Base-by-base conservation (phyloP, 2,797 vertebrate genomes). In the Cryptoprocta ferox region DNA sequence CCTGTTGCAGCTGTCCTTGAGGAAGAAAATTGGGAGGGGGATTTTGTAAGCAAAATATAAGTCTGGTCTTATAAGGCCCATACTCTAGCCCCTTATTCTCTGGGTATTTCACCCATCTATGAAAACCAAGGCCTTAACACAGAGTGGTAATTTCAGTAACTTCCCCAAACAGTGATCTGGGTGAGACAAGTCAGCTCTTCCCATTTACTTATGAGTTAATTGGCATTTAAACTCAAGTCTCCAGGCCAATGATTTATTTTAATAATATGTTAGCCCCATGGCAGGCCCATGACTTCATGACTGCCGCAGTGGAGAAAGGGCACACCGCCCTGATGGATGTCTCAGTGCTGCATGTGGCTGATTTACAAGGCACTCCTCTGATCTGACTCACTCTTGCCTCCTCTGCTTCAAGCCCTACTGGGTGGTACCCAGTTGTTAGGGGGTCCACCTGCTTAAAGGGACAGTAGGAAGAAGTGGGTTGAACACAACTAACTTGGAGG, bases 211-310 rank as follows among this genome's bases (percentile, higher is more conserved):
- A 93, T 91, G 63, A 89, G 97, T 96, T 97, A 97, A 98, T 98
- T 98, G 95, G 63, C 59, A 96, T 98, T 98, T 98, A 97, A 98
- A 97, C 65, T 73, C 80, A 95, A 97, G 96, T 96, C 97, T 98
- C 68, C 88, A 92, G 97, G 97, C 97, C 96, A 94, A 71, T 97
- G 94, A 97, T 98, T 98, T 98, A 97, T 98, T 97, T 97, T 98
- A 98, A 98, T 98, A 95, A 97, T 96, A 97, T 97, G 95, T 97
- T 97, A 97, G 95, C 92, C 79, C 81, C 85, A 92, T 89, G 94
- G 96, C 96, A 95, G 95, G 94, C 92, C 90, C 96, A 97, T 98
- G 97, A 97, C 95, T 97, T 98, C 97, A 98, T 97, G 96, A 75
- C 85, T 84, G 28, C 42, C 73, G 32, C 81, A 26, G 28, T 61